Evolutionary conservation across 1,140 invertebrate genomes (phyloP).

Genomic region (Drosophila malerkotliana): DNA sequence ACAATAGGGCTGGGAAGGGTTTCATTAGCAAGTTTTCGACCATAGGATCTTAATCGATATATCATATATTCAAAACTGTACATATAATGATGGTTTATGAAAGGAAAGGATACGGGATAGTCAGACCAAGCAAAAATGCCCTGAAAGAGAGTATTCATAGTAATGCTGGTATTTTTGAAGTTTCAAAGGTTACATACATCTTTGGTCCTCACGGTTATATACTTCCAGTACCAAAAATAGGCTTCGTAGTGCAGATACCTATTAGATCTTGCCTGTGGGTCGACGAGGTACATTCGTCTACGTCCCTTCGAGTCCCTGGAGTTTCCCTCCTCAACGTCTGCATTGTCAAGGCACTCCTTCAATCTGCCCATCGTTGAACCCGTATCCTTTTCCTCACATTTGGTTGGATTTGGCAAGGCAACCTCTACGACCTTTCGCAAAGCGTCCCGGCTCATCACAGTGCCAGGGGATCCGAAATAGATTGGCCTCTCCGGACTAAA

Average conservation of each 20-base stretch:
- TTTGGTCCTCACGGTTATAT: neutral
- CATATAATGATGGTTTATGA: neutral
- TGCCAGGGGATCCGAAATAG: conserved; percentile 95
- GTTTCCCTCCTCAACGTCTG: conserved; percentile 4
- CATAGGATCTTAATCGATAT: neutral
- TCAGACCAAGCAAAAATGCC: conserved; percentile 1
- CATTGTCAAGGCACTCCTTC: conserved; percentile 17
- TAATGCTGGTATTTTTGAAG: neutral
- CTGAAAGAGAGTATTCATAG: neutral
- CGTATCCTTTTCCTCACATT: conserved; percentile 9
- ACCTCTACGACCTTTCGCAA: conserved; percentile 16
- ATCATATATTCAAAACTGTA: neutral
- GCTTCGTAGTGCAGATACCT: neutral
- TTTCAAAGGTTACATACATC: conserved; percentile 3
- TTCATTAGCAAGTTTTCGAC: neutral
- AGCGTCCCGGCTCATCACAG: conserved; percentile 93
- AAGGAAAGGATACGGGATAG: neutral
- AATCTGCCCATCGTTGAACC: conserved; percentile 6
- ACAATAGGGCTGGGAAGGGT: neutral
- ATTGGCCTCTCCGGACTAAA: conserved; percentile 89
- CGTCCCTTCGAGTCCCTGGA: conserved; percentile 9
- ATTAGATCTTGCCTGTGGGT: conserved; percentile 13
- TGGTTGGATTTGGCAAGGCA: conserved; percentile 3
- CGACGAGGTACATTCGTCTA: conserved; percentile 11
- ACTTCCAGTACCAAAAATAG: conserved; percentile 17